Evolutionary conservation across 1,140 invertebrate genomes (phyloP).

Genomic region (Danaus plexippus): DNA sequence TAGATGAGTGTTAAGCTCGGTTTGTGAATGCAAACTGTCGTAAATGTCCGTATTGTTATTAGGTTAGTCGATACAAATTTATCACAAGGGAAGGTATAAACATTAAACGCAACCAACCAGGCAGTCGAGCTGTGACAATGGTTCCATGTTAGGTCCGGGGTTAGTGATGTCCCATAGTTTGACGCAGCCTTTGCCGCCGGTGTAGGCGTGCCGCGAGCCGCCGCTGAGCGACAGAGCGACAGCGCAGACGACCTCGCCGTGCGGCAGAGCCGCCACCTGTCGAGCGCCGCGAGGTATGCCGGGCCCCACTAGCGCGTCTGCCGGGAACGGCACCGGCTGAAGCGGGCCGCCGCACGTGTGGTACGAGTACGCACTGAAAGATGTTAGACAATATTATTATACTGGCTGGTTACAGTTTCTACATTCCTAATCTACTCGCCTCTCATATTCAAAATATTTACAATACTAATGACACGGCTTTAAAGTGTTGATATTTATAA

Average conservation of each 20-base stretch:
- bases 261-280: slow-evolving; percentile 91
- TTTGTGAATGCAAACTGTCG: too few relatives aligned
- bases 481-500: too few relatives aligned
- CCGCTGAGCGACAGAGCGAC: slow-evolving; percentile 87
- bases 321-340: slow-evolving; percentile 95
- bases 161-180: slow-evolving; percentile 96
- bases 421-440: too few relatives aligned
- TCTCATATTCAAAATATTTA: too few relatives aligned
- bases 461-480: too few relatives aligned
- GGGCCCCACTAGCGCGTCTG: slow-evolving; percentile 91
- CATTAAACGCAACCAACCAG: slow-evolving; percentile 74
- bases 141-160: slow-evolving; percentile 80
- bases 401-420: too few relatives aligned
- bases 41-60: too few relatives aligned
- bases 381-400: too few relatives aligned
- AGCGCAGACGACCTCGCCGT: slow-evolving; percentile 95
- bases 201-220: slow-evolving; percentile 95
- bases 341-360: slow-evolving; percentile 91
- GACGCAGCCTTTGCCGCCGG: slow-evolving; percentile 98
- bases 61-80: too few relatives aligned
- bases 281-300: slow-evolving; percentile 94
- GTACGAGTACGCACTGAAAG: slow-evolving; percentile 90
- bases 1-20: too few relatives aligned
- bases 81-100: too few relatives aligned
- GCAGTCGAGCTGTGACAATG: slow-evolving; percentile 94